Percentiles rank a stretch among this genome's conserved stretches.
phyloP scores from a whole-genome alignment of 2,797 vertebrate genomes.

The Euthynnus affinis region DNA sequence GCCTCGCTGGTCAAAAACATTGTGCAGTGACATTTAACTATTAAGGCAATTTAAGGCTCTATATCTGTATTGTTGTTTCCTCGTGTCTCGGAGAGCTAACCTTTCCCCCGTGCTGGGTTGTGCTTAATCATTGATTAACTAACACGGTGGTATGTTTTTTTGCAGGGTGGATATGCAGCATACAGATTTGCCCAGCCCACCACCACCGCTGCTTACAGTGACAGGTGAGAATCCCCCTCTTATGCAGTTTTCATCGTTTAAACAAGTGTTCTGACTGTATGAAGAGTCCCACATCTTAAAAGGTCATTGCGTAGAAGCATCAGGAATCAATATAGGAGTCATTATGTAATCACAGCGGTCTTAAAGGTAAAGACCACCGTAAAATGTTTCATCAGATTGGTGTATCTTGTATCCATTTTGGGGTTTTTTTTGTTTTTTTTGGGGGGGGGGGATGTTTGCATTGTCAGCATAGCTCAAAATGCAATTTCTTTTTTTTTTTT shows the following conservation, averaged over 20 bases:
- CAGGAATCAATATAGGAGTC: background rate
- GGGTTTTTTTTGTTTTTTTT: background rate
- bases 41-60: slow-evolving; percentile 45
- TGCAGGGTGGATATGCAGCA: slow-evolving; percentile 94
- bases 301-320: background rate
- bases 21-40: slow-evolving; percentile 60
- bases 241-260: background rate
- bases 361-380: background rate
- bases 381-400: background rate
- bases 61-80: slow-evolving; percentile 40
- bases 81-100: slow-evolving; percentile 56
- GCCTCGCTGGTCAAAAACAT: slow-evolving; percentile 35
- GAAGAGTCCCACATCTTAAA: background rate
- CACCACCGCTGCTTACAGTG: slow-evolving; percentile 93
- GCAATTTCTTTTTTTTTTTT: background rate
- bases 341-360: background rate
- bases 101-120: slow-evolving; percentile 52
- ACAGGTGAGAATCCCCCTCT: slow-evolving; percentile 86
- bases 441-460: no score
- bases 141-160: slow-evolving; percentile 53
- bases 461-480: background rate
- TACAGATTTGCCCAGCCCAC: slow-evolving; percentile 97
- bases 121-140: slow-evolving; percentile 62
- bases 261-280: background rate
- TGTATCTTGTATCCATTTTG: background rate